Evolutionary conservation across 2,797 vertebrate genomes (phyloP).

Genomic region (Typhlichthys eigenmanni): DNA sequence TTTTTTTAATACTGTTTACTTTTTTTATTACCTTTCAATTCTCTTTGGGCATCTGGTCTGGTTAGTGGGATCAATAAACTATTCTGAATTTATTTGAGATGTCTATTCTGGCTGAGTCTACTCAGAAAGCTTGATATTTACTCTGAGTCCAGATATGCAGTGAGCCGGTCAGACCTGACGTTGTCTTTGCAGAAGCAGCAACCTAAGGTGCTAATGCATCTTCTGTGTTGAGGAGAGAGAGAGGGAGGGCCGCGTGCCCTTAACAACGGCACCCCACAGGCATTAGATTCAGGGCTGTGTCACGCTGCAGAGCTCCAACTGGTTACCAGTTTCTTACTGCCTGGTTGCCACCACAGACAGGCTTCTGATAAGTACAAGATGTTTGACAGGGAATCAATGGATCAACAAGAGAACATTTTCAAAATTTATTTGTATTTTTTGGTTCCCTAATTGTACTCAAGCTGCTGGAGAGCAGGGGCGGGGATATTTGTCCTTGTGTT

Average conservation of each 20-base stretch:
- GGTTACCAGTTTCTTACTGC: conserved; percentile 42
- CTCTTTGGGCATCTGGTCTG: too few species aligned
- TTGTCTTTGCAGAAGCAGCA: conserved; percentile 15
- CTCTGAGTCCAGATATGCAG: conserved; percentile 4
- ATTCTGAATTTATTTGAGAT: too few species aligned
- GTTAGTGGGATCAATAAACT: too few species aligned
- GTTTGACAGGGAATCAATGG: background rate
- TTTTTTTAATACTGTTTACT: too few species aligned
- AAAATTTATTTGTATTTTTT: too few species aligned
- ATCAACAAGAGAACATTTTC: too few species aligned
- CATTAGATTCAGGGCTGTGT: conserved; percentile 59
- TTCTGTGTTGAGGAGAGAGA: conserved; percentile 28
- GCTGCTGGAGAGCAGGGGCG: too few species aligned
- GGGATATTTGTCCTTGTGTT: too few species aligned
- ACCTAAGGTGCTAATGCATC: conserved; percentile 32
- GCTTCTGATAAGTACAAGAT: conserved; percentile 7
- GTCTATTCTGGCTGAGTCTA: background rate
- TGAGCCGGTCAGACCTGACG: conserved; percentile 12
- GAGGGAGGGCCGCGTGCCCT: conserved; percentile 49
- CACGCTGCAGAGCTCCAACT: conserved; percentile 60
- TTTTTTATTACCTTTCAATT: too few species aligned
- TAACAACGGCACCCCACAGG: conserved; percentile 49
- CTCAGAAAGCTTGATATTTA: too few species aligned
- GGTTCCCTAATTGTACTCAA: too few species aligned
- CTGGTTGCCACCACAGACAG: conserved; percentile 21